phyloP scores from a whole-genome alignment of 1,140 invertebrate species.

The Drosophila mojavensis region DNA sequence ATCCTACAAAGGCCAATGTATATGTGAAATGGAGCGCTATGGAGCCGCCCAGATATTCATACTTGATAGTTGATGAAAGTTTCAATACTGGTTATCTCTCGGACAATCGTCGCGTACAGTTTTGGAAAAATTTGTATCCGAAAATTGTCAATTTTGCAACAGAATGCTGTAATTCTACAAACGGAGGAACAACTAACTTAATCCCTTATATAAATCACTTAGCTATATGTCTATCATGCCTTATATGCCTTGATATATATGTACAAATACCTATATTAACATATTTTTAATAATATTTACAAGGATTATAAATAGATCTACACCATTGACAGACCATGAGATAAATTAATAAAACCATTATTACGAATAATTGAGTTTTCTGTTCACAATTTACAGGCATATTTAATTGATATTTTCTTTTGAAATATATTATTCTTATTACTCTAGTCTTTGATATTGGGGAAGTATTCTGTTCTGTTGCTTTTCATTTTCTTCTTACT shows the following conservation, averaged over 20 bases:
- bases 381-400: too few relatives aligned
- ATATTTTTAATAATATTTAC: background rate
- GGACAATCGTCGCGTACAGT: conserved; percentile 90
- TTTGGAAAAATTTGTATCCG: conserved; percentile 93
- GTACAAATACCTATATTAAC: conserved; percentile 1
- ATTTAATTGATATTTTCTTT: too few relatives aligned
- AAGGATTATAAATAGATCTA: background rate
- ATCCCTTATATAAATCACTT: conserved; percentile 17
- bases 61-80: conserved; percentile 89
- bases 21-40: conserved; percentile 90
- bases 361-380: too few relatives aligned
- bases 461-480: background rate
- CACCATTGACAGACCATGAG: too few relatives aligned
- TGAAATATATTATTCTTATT: too few relatives aligned
- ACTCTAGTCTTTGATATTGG: background rate
- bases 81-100: conserved; percentile 89
- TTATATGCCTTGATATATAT: conserved; percentile 3
- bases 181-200: conserved; percentile 27
- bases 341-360: background rate
- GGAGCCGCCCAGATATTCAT: conserved; percentile 86
- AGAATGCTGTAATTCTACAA: conserved; percentile 87
- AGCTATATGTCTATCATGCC: background rate
- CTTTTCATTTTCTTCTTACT: background rate
- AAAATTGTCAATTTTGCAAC: conserved; percentile 88
- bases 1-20: conserved; percentile 88